phyloP scores from a whole-genome alignment of 1,140 invertebrate genomes.

The Platyura marginata region DNA sequence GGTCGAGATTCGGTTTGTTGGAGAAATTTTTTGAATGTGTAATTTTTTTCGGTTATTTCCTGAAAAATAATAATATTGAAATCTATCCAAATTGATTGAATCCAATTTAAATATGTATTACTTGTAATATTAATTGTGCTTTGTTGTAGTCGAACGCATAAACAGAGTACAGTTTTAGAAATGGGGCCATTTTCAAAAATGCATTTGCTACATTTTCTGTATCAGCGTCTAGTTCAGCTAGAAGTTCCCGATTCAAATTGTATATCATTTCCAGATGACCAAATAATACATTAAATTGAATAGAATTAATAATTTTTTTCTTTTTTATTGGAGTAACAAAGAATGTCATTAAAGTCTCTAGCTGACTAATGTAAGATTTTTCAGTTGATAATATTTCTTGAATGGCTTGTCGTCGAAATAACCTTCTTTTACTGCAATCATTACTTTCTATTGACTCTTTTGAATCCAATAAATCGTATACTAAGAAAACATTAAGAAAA shows the following conservation, averaged over 20 bases:
- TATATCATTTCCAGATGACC: constrained; percentile 54
- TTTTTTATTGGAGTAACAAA: constrained; percentile 46
- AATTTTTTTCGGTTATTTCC: constrained; percentile 35
- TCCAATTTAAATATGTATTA: constrained; percentile 10
- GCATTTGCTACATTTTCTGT: constrained; percentile 40
- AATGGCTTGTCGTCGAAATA: constrained; percentile 31
- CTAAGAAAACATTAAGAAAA: constrained; percentile 8
- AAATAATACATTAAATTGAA: constrained; percentile 38
- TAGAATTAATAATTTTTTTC: constrained; percentile 34
- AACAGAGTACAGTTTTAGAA: constrained; percentile 58
- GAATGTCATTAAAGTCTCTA: constrained; percentile 45
- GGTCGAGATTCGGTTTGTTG: constrained; percentile 44
- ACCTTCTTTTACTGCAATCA: constrained; percentile 24
- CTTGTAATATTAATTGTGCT: constrained; percentile 32
- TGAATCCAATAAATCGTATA: constrained; percentile 9
- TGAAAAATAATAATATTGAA: constrained; percentile 15
- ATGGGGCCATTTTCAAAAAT: constrained; percentile 51
- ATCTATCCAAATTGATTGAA: constrained; percentile 1
- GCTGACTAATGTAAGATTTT: constrained; percentile 43
- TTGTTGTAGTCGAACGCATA: constrained; percentile 58
- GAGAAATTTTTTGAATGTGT: constrained; percentile 37
- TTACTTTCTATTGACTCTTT: constrained; percentile 12
- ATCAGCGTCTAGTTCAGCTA: constrained; percentile 38
- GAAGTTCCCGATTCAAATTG: constrained; percentile 46
- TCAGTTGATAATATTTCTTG: constrained; percentile 55